Percentiles rank a stretch among this genome's conserved stretches.
Evolutionary conservation across 2,797 vertebrate genomes (phyloP).

Genomic region (Emydoidea blandingii): DNA sequence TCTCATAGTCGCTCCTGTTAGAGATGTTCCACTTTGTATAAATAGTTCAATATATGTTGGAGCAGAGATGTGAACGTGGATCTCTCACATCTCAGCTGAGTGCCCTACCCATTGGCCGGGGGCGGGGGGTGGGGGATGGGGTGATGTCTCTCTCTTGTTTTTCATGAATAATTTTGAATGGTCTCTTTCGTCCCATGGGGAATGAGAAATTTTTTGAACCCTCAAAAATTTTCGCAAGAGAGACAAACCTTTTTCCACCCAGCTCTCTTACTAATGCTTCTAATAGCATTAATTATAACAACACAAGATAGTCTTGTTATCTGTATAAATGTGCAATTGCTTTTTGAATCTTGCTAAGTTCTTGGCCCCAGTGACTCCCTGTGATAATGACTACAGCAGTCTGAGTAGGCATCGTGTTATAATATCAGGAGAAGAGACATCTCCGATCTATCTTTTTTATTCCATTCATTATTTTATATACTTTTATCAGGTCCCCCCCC

Average conservation of each 20-base stretch:
- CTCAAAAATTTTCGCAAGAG: no score
- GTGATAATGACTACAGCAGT: not conserved
- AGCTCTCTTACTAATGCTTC: not conserved
- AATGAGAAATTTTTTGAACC: no score
- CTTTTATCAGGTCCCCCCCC: no score
- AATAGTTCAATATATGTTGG: not conserved
- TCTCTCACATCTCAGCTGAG: no score
- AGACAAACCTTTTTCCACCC: no score
- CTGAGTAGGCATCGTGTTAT: not conserved
- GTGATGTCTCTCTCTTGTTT: not conserved
- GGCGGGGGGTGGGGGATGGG: accelerated
- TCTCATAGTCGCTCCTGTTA: not conserved
- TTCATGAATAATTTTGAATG: not conserved
- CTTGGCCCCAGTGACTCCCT: not conserved
- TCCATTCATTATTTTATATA: not conserved
- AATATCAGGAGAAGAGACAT: not conserved
- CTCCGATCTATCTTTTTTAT: not conserved
- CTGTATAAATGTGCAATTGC: conserved; percentile 2
- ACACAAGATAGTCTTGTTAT: conserved; percentile 28
- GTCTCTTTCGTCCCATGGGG: not conserved
- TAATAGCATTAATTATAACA: conserved; percentile 16
- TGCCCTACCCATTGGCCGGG: not conserved
- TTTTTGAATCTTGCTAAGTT: no score
- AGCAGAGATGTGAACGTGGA: no score
- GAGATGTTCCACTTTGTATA: not conserved